Evolutionary conservation across 2,888 invertebrate species (phyloP).

Genomic region (Tachina lurida): DNA sequence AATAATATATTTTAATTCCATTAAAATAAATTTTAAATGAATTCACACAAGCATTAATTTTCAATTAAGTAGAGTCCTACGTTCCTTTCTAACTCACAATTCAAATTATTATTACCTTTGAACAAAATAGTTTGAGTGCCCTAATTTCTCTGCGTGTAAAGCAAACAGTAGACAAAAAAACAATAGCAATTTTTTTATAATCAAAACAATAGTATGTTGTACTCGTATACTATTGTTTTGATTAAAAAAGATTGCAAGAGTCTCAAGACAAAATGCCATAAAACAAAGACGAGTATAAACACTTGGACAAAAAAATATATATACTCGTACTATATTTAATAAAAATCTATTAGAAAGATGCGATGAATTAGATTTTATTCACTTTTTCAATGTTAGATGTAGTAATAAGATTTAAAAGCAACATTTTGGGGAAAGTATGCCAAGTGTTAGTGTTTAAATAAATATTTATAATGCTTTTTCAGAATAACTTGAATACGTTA

Average conservation of each 20-base stretch:
- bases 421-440: constrained; percentile 22
- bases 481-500: too few species aligned
- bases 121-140: too few species aligned
- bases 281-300: constrained; percentile 14
- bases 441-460: not conserved
- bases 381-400: constrained; percentile 59
- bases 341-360: constrained; percentile 49
- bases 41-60: too few species aligned
- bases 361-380: constrained; percentile 57
- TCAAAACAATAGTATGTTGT: not conserved
- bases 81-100: too few species aligned
- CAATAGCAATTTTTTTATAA: constrained; percentile 28
- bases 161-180: constrained; percentile 7
- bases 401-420: constrained; percentile 44
- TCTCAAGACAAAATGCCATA: constrained; percentile 36
- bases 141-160: constrained; percentile 39
- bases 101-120: too few species aligned
- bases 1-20: too few species aligned
- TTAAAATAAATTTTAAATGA: too few species aligned
- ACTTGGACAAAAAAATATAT: constrained; percentile 10
- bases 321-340: not conserved
- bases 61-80: too few species aligned
- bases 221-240: constrained; percentile 34
- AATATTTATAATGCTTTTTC: not conserved
- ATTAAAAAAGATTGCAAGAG: constrained; percentile 47